Evolutionary conservation across 2,888 invertebrate species (phyloP).

Genomic region (Lissocephala sabroskyi): DNA sequence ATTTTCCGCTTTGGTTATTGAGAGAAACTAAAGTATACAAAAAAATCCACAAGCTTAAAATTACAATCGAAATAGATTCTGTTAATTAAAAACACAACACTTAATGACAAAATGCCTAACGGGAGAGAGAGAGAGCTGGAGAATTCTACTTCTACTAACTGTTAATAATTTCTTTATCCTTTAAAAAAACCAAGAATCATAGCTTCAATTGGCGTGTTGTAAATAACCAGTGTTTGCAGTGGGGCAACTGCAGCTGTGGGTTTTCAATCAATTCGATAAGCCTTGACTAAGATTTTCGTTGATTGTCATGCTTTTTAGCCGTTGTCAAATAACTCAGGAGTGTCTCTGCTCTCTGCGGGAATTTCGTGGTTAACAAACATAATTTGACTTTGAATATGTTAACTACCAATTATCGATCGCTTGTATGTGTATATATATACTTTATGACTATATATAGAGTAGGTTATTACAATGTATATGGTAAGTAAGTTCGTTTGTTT

Average conservation of each 20-base stretch:
- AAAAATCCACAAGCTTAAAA: too few species aligned
- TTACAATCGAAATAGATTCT: too few species aligned
- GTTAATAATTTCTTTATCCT: too few species aligned
- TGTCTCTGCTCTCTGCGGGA: not conserved
- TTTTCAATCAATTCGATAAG: slow-evolving; percentile 29
- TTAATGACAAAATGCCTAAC: slow-evolving; percentile 12
- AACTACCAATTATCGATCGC: not conserved
- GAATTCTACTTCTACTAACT: too few species aligned
- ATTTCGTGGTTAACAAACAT: too few species aligned
- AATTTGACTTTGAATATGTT: slow-evolving; percentile 11
- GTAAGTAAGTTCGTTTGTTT: slow-evolving; percentile 42
- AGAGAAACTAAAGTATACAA: too few species aligned
- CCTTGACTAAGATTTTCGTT: slow-evolving; percentile 35
- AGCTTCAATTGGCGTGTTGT: slow-evolving; percentile 11
- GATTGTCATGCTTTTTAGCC: slow-evolving; percentile 59
- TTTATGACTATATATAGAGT: too few species aligned
- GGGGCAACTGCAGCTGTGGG: not conserved
- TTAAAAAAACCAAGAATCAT: too few species aligned
- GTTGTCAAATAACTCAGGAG: slow-evolving; percentile 30
- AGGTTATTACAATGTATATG: not conserved
- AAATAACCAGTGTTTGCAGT: slow-evolving; percentile 20
- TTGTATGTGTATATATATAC: not conserved
- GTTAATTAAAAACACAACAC: slow-evolving; percentile 44
- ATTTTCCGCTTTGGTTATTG: too few species aligned
- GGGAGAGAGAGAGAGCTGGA: too few species aligned